Evolutionary conservation across 2,888 invertebrate genomes (phyloP).

Genomic region (Platycheirus rosarum): DNA sequence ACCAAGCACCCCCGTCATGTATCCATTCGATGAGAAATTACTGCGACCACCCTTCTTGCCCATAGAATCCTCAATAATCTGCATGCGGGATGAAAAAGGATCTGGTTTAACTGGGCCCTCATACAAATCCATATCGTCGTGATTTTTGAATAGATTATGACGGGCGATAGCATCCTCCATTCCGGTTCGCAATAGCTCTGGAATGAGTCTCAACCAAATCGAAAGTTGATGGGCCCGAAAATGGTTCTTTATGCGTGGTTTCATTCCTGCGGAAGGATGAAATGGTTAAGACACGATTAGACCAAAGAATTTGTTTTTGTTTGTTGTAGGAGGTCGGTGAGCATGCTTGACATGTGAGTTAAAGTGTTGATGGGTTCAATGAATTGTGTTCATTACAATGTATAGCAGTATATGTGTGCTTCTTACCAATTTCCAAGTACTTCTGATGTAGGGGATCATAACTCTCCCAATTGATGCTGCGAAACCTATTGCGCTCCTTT

Average conservation of each 20-base stretch:
- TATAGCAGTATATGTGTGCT: slow-evolving; percentile 10
- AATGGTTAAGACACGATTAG: too few relatives aligned
- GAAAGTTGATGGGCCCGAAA: slow-evolving; percentile 97
- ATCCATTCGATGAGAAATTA: slow-evolving; percentile 77
- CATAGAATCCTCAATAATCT: slow-evolving; percentile 81
- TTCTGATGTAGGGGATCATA: slow-evolving; percentile 96
- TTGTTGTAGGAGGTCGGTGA: slow-evolving; percentile 41
- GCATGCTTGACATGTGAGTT: too few relatives aligned
- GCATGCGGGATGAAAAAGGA: slow-evolving; percentile 84
- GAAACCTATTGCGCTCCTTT: slow-evolving; percentile 92
- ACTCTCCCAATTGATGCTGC: slow-evolving; percentile 94
- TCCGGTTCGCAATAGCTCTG: slow-evolving; percentile 93
- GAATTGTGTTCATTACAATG: slow-evolving; percentile 27
- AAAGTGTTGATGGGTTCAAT: slow-evolving; percentile 52
- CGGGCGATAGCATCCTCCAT: slow-evolving; percentile 94
- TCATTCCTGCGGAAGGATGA: slow-evolving; percentile 88
- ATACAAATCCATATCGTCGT: slow-evolving; percentile 93
- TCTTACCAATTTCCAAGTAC: slow-evolving; percentile 94
- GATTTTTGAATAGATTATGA: slow-evolving; percentile 94
- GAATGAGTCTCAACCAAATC: slow-evolving; percentile 96
- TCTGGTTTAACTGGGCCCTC: slow-evolving; percentile 94
- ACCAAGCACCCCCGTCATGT: slow-evolving; percentile 80
- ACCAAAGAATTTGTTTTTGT: slow-evolving; percentile 16
- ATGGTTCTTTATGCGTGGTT: slow-evolving; percentile 95
- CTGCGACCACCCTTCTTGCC: slow-evolving; percentile 80